Conservation (phyloP, 2,888 invertebrate genomes). For the Drosophila anomalata region DNA sequence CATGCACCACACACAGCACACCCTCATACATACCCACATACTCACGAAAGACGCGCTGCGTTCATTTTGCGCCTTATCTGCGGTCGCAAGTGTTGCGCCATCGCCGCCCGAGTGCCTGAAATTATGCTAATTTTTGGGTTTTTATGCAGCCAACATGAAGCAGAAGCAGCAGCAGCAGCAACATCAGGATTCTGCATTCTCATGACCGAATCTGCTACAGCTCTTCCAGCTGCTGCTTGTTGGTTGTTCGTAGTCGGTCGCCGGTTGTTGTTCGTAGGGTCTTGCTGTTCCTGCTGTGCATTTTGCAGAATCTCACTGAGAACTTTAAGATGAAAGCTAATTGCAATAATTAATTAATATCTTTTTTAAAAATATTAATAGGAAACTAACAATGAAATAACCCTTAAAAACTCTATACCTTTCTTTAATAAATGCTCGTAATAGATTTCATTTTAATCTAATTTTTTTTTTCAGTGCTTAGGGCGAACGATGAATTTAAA, state of each 20-base stretch:
- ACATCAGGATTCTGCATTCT: slow-evolving; percentile 49
- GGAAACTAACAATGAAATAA: background rate
- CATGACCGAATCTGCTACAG: slow-evolving; percentile 41
- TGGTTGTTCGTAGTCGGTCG: slow-evolving; percentile 31
- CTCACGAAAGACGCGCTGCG: slow-evolving; percentile 50
- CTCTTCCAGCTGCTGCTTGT: slow-evolving; percentile 28
- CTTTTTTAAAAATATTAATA: background rate
- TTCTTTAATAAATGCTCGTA: no score
- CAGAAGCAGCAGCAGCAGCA: slow-evolving; percentile 33
- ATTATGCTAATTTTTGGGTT: slow-evolving; percentile 75
- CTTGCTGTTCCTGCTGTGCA: slow-evolving; percentile 45
- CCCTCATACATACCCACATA: slow-evolving; percentile 10
- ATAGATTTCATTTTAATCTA: background rate
- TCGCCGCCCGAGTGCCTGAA: slow-evolving; percentile 62
- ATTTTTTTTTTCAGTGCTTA: background rate
- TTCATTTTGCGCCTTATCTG: slow-evolving; percentile 74
- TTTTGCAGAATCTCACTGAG: slow-evolving; percentile 32
- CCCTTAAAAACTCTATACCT: no score
- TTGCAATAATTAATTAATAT: background rate
- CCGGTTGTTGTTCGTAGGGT: slow-evolving; percentile 31
- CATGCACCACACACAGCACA: slow-evolving; percentile 6
- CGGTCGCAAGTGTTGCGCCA: slow-evolving; percentile 65
- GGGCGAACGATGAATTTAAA: slow-evolving; percentile 53
- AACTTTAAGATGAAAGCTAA: background rate
- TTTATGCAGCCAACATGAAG: slow-evolving; percentile 64